phyloP scores from a whole-genome alignment of 2,888 invertebrate species.

The Leucoptera coffeella region DNA sequence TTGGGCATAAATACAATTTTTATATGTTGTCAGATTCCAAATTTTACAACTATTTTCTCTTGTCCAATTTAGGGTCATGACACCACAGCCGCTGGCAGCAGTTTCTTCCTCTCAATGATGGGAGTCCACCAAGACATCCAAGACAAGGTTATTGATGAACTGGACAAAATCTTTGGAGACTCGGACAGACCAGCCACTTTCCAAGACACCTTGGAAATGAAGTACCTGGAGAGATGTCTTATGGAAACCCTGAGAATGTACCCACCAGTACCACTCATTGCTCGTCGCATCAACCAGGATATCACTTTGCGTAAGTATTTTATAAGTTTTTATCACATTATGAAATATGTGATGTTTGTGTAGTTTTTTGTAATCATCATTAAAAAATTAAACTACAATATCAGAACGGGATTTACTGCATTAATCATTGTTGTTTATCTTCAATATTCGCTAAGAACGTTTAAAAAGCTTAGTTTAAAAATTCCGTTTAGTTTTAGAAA shows the following conservation, averaged over 20 bases:
- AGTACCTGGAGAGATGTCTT: constrained; percentile 73
- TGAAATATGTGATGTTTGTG: no score
- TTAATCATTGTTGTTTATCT: no score
- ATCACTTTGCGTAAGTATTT: constrained; percentile 62
- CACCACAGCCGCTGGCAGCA: constrained; percentile 76
- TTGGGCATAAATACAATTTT: no score
- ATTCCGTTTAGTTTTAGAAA: no score
- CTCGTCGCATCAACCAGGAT: constrained; percentile 66
- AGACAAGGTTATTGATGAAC: constrained; percentile 64
- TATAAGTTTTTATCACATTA: no score
- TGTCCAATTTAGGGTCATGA: constrained; percentile 59
- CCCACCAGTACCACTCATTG: constrained; percentile 75
- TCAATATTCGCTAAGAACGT: no score
- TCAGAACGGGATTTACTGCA: no score
- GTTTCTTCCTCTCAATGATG: constrained; percentile 73
- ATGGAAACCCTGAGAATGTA: constrained; percentile 76
- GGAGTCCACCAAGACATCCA: constrained; percentile 70
- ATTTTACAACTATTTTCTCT: no score
- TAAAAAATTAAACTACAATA: no score
- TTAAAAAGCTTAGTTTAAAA: no score
- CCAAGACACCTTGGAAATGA: constrained; percentile 80
- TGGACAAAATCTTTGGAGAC: constrained; percentile 70
- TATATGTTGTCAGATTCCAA: no score
- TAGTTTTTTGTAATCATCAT: no score
- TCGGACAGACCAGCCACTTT: constrained; percentile 71